These are phyloP conservation scores for Anser brachyrhynchus DNA, from an alignment of 2,113 vertebrate genomes.

Conservation along the genomic window DNA sequence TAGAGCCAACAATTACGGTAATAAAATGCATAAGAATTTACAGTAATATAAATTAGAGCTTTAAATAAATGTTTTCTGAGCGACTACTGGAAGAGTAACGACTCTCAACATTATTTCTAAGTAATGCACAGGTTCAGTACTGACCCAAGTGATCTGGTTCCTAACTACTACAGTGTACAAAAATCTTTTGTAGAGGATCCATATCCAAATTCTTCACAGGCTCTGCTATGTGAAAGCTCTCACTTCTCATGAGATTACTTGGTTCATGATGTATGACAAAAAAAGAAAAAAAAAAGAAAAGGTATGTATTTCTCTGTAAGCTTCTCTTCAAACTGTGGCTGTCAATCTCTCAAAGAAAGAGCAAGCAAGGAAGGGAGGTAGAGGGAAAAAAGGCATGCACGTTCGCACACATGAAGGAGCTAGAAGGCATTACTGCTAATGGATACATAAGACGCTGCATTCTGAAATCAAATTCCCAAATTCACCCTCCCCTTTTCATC, in stretches of 20 bases:
- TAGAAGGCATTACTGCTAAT: background rate
- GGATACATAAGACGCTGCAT: background rate
- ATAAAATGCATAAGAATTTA: background rate
- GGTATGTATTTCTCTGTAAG: background rate
- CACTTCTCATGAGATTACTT: background rate
- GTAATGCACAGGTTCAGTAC: background rate
- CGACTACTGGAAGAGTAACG: background rate
- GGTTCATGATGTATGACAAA: background rate
- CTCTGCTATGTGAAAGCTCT: background rate
- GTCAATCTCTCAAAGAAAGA: background rate
- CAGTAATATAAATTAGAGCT: background rate
- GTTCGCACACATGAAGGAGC: background rate
- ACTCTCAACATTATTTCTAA: background rate
- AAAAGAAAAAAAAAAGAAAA: background rate
- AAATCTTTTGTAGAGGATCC: background rate
- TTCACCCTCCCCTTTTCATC: background rate
- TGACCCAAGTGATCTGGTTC: background rate
- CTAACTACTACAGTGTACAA: background rate
- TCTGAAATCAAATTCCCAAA: conserved; percentile 8
- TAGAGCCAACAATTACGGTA: background rate
- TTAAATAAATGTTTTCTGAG: background rate
- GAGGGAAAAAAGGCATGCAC: background rate
- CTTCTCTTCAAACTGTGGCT: background rate
- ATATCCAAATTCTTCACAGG: background rate
- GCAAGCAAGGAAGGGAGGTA: background rate